These are phyloP conservation scores for Parotia lawesii DNA, from an alignment of 2,113 vertebrate genomes.

Conservation along the genomic window DNA sequence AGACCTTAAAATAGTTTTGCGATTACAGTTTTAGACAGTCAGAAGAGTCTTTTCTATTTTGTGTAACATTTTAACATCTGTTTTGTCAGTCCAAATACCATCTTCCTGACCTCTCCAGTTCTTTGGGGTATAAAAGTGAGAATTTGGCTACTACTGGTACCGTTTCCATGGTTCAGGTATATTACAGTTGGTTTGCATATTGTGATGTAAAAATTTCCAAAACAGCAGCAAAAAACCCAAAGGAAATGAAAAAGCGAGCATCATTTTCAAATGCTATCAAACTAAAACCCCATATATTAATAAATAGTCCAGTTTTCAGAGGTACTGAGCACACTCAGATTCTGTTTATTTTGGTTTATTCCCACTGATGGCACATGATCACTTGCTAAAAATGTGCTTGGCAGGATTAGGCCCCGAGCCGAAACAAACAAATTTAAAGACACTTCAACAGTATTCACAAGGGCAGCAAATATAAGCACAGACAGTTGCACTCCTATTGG, in stretches of 20 bases:
- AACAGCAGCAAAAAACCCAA: not conserved
- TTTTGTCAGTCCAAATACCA: conserved; percentile 21
- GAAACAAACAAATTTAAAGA: conserved; percentile 42
- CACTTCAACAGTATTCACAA: not conserved
- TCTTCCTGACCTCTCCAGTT: not conserved
- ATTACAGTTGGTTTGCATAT: not conserved
- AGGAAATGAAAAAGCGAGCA: not conserved
- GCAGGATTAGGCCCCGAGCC: not conserved
- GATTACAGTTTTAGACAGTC: conserved; percentile 4
- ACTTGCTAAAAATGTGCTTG: conserved; percentile 24
- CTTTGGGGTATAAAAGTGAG: not conserved
- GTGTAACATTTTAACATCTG: not conserved
- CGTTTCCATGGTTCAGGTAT: not conserved
- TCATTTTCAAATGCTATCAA: not conserved
- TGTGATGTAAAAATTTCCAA: not conserved
- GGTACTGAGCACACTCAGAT: not conserved
- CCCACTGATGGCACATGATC: not conserved
- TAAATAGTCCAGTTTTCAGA: not conserved
- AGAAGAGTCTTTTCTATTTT: not conserved
- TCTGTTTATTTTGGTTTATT: conserved; percentile 9
- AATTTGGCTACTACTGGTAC: not conserved
- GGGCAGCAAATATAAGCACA: not conserved
- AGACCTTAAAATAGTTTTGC: conserved; percentile 50
- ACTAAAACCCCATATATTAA: not conserved
- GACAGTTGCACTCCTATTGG: not conserved